Conservation (phyloP, 1,140 invertebrate genomes). For the Drosophila arizonae region DNA sequence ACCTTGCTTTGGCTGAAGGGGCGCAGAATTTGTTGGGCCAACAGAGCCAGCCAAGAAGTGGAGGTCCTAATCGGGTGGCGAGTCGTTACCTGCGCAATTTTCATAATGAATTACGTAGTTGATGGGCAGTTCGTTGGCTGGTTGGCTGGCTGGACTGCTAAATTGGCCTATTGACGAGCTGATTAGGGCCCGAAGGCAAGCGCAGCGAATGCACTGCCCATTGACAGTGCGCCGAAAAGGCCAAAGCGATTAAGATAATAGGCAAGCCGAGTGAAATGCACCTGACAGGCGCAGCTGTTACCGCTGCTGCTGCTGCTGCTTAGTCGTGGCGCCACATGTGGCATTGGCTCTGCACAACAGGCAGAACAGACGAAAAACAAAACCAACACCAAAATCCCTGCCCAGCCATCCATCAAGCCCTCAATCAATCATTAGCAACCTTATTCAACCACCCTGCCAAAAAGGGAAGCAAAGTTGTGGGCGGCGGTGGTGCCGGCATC, state of each 20-base stretch:
- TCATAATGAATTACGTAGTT: constrained; percentile 57
- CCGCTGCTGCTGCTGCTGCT: background rate
- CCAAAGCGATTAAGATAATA: constrained; percentile 78
- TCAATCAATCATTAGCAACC: constrained; percentile 79
- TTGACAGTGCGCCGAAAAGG: constrained; percentile 66
- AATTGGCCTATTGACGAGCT: constrained; percentile 21
- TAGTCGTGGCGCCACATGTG: constrained; percentile 36
- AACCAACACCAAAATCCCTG: constrained; percentile 19
- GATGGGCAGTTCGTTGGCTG: constrained; percentile 1
- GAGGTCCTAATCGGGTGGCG: constrained; percentile 26
- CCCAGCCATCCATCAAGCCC: constrained; percentile 70
- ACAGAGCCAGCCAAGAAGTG: background rate
- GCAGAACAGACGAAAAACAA: constrained; percentile 6
- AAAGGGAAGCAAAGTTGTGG: constrained; percentile 50
- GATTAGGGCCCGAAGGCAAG: constrained; percentile 13
- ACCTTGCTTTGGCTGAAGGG: background rate
- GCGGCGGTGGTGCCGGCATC: constrained; percentile 17
- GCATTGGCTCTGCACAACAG: constrained; percentile 5
- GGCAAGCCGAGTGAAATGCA: constrained; percentile 67
- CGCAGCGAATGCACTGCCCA: constrained; percentile 53
- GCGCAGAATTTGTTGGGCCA: background rate
- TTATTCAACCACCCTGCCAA: constrained; percentile 18
- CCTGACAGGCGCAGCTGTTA: constrained; percentile 71
- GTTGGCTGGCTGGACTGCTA: constrained; percentile 2
- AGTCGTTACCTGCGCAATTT: constrained; percentile 21